phyloP scores from a whole-genome alignment of 2,113 vertebrate genomes.

The Apeltes quadracus region DNA sequence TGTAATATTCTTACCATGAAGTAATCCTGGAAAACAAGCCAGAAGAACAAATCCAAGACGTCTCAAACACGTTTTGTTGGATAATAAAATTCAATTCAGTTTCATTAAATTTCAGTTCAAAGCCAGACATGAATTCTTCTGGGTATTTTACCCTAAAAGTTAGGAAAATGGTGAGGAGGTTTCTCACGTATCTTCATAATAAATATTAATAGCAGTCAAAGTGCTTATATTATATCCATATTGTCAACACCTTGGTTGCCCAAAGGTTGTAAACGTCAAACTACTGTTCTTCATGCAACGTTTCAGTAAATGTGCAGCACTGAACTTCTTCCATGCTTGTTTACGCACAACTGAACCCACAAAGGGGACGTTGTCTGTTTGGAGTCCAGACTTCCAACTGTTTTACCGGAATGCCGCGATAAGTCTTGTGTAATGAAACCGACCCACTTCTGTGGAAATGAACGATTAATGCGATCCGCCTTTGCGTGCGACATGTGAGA shows the following conservation, averaged over 20 bases:
- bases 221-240: background rate
- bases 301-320: background rate
- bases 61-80: constrained; percentile 22
- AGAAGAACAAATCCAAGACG: constrained; percentile 31
- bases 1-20: constrained; percentile 21
- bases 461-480: too few species aligned
- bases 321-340: background rate
- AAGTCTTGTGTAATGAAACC: constrained; percentile 31
- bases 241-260: background rate
- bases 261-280: background rate
- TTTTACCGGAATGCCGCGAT: constrained; percentile 31
- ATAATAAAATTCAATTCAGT: too few species aligned
- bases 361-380: constrained; percentile 13
- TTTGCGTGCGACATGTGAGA: too few species aligned
- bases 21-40: constrained; percentile 7
- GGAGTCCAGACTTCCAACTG: constrained; percentile 48
- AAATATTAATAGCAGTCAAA: background rate
- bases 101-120: too few species aligned
- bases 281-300: background rate
- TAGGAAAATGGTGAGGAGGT: background rate
- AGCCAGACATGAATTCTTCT: constrained; percentile 49
- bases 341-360: background rate
- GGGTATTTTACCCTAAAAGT: background rate
- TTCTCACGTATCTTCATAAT: background rate
- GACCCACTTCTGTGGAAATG: too few species aligned